Evolutionary conservation across 1,140 invertebrate species (phyloP).

Genomic region (Cecropterus lyciades): DNA sequence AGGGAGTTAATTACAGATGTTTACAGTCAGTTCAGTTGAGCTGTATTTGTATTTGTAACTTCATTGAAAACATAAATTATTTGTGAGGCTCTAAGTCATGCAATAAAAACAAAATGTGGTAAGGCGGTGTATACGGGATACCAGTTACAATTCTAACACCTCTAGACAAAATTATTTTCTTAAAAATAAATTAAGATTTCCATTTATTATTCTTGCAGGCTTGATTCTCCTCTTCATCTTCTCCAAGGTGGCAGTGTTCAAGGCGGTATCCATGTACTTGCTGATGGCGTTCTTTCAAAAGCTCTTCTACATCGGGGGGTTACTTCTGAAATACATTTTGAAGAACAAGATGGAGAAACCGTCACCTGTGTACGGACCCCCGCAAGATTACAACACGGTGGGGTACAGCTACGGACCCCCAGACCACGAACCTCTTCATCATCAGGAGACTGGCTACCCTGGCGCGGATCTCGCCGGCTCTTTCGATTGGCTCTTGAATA

Average conservation of each 20-base stretch:
- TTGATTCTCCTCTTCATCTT: constrained; percentile 64
- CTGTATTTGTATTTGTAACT: too few relatives aligned
- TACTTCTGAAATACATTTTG: constrained; percentile 63
- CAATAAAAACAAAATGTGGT: too few relatives aligned
- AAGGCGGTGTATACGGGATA: too few relatives aligned
- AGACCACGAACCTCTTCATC: constrained; percentile 42
- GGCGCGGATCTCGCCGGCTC: constrained; percentile 53
- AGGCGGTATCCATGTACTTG: constrained; percentile 64
- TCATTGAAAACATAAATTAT: too few relatives aligned
- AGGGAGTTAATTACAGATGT: too few relatives aligned
- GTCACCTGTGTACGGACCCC: constrained; percentile 58
- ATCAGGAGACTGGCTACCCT: constrained; percentile 42
- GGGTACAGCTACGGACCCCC: constrained; percentile 72
- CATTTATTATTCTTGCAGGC: constrained; percentile 50
- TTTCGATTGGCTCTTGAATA: constrained; percentile 66
- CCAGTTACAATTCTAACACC: too few relatives aligned
- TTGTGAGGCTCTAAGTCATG: too few relatives aligned
- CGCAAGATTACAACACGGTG: constrained; percentile 67
- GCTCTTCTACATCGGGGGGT: constrained; percentile 57
- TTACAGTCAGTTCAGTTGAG: too few relatives aligned
- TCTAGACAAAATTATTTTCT: too few relatives aligned
- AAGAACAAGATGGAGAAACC: constrained; percentile 50
- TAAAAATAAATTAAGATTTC: too few relatives aligned
- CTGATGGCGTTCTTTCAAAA: constrained; percentile 74
- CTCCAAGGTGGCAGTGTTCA: constrained; percentile 71